phyloP scores from a whole-genome alignment of 2,113 vertebrate genomes.

The Hydrochoerus hydrochaeris region DNA sequence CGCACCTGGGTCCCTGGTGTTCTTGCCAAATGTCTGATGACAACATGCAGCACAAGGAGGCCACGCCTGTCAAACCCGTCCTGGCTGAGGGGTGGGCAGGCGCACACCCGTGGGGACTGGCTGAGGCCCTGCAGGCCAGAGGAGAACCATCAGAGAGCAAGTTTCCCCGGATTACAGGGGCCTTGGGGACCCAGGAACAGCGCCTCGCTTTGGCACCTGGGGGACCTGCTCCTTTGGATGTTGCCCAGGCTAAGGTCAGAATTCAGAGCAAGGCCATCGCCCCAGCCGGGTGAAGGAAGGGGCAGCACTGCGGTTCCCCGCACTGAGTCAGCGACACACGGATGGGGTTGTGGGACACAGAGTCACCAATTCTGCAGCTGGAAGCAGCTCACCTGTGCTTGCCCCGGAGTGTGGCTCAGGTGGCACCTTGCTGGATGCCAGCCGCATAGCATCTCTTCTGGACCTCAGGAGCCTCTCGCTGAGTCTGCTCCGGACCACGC shows the following conservation, averaged over 20 bases:
- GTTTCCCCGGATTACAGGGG: neutral
- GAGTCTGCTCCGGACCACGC: neutral
- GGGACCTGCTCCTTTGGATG: too few relatives aligned
- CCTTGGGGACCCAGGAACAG: neutral
- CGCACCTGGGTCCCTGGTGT: neutral
- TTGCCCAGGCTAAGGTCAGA: neutral
- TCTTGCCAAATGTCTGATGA: too few relatives aligned
- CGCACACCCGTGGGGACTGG: accelerated
- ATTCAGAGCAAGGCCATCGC: neutral
- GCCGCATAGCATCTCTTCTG: neutral
- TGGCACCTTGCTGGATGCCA: accelerated
- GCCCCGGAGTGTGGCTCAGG: accelerated
- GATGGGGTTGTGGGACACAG: neutral
- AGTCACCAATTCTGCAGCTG: neutral
- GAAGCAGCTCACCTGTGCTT: too few relatives aligned
- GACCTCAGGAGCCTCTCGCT: neutral
- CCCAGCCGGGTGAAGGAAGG: neutral
- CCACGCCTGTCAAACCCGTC: neutral
- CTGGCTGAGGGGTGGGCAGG: neutral
- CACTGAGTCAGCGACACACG: neutral
- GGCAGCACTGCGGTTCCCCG: too few relatives aligned
- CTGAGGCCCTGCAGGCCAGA: neutral
- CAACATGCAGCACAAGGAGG: neutral
- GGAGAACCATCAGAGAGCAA: neutral
- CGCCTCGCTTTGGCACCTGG: too few relatives aligned